Conservation (phyloP, 2,797 vertebrate species). For the Acrocephalus scirpaceus region DNA sequence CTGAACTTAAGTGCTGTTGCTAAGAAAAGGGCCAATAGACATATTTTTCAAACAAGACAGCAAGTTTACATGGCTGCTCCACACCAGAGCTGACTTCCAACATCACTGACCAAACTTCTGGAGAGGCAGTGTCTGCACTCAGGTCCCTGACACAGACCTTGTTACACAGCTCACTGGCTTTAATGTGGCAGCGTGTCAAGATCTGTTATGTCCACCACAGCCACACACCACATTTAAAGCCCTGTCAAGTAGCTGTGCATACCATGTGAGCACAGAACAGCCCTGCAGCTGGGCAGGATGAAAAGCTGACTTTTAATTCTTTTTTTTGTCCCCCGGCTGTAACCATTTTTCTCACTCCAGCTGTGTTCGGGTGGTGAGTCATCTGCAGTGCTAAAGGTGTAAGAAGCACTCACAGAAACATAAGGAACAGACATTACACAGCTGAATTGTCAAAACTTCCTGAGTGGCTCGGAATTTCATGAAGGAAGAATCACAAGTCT, state of each 20-base stretch:
- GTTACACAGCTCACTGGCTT: neutral
- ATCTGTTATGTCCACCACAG: neutral
- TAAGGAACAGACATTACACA: constrained; percentile 12
- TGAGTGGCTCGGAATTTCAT: neutral
- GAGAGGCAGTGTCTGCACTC: neutral
- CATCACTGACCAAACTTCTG: neutral
- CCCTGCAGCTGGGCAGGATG: neutral
- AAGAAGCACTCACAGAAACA: constrained; percentile 2
- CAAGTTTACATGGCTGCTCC: accelerated
- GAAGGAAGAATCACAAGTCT: neutral
- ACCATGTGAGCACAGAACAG: neutral
- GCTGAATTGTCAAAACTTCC: constrained; percentile 5
- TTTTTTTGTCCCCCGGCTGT: neutral
- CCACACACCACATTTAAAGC: neutral
- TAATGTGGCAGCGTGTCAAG: accelerated
- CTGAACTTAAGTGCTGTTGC: neutral
- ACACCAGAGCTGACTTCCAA: neutral
- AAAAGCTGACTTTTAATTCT: neutral
- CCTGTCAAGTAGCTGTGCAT: neutral
- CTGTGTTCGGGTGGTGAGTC: neutral
- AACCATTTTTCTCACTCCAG: neutral
- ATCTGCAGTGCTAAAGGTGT: constrained; percentile 1
- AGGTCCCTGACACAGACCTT: neutral
- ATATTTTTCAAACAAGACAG: neutral
- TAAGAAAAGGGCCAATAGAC: neutral